These are phyloP conservation scores for Sapayoa aenigma DNA, from an alignment of 2,113 vertebrate species.

Conservation along the genomic window DNA sequence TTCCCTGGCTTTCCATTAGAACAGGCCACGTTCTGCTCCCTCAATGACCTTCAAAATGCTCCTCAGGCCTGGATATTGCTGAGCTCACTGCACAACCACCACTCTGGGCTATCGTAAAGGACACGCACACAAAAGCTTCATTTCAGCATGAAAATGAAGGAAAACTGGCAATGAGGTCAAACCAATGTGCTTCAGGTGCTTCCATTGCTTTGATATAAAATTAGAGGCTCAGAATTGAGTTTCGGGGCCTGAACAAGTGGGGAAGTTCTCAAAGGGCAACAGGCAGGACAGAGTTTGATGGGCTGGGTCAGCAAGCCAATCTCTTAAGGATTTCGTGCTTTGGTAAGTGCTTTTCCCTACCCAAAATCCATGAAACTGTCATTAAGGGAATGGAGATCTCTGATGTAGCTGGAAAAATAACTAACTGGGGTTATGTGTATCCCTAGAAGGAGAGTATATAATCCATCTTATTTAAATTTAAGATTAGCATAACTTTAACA, in stretches of 20 bases:
- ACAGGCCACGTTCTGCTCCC: not conserved
- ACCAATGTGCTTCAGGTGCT: not conserved
- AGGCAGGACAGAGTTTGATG: not conserved
- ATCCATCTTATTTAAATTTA: not conserved
- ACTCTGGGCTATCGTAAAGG: not conserved
- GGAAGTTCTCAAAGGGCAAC: not conserved
- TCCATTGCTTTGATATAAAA: not conserved
- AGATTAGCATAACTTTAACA: not conserved
- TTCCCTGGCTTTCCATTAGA: not conserved
- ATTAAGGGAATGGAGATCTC: not conserved
- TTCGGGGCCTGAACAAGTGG: not conserved
- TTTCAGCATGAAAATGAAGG: not conserved
- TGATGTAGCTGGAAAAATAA: not conserved
- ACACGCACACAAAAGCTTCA: not conserved
- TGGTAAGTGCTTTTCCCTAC: not conserved
- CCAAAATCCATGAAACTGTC: not conserved
- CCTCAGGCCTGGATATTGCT: not conserved
- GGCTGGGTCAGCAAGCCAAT: not conserved
- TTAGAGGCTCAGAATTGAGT: not conserved
- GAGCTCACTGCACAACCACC: not conserved
- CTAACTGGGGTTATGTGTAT: not conserved
- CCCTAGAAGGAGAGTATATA: not conserved
- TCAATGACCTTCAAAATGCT: not conserved
- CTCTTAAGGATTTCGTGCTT: not conserved
- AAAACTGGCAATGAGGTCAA: not conserved